Percentiles rank a stretch among this genome's conserved stretches.
Conservation (phyloP, 2,113 vertebrate species). For the Xyliphius kryptos region DNA sequence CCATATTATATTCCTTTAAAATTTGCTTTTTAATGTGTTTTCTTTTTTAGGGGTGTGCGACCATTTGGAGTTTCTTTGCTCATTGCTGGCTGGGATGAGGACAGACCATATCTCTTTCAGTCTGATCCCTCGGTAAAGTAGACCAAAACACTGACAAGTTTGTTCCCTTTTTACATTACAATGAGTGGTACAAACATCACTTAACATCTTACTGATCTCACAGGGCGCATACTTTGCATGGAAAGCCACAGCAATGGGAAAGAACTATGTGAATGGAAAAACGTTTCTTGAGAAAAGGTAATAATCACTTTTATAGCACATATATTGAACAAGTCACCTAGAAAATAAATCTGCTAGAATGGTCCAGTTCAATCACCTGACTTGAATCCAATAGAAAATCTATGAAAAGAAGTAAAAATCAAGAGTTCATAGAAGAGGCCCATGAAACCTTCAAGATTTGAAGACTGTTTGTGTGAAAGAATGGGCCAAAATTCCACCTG, state of each 20-base stretch:
- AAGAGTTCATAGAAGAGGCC: no score
- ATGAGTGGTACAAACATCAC: not conserved
- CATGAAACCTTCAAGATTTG: no score
- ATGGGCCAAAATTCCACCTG: no score
- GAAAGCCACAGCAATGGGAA: slow-evolving; percentile 99
- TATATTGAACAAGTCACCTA: no score
- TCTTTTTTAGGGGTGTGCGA: slow-evolving; percentile 81
- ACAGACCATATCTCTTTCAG: slow-evolving; percentile 92
- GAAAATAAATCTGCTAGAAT: no score
- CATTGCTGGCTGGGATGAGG: slow-evolving; percentile 98
- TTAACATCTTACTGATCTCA: not conserved
- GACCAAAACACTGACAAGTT: not conserved
- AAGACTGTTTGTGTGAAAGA: no score
- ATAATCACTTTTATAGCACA: not conserved
- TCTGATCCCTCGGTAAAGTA: slow-evolving; percentile 88
- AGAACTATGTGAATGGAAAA: slow-evolving; percentile 97
- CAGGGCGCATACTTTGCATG: slow-evolving; percentile 98
- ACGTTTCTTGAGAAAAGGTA: slow-evolving; percentile 99
- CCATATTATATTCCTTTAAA: not conserved
- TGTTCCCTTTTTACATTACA: not conserved
- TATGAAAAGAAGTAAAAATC: no score
- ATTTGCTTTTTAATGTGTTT: not conserved
- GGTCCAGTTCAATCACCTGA: no score
- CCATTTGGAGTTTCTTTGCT: slow-evolving; percentile 95
- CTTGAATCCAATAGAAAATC: no score